phyloP scores from a whole-genome alignment of 1,140 invertebrate species.

The Zaprionus camerounensis region DNA sequence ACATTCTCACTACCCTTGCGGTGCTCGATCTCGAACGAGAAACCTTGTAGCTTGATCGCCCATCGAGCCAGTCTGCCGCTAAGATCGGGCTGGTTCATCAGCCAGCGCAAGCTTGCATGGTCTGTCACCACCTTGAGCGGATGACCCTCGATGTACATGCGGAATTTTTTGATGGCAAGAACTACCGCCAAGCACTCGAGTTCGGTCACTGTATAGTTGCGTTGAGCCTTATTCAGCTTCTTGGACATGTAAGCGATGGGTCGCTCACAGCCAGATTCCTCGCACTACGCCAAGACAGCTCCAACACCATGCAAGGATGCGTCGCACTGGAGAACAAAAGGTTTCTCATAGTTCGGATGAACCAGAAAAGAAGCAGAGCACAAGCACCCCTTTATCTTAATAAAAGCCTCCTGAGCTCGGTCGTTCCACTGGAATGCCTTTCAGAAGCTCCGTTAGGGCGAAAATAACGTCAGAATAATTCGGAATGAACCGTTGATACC shows the following conservation, averaged over 20 bases:
- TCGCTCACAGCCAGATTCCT: background rate
- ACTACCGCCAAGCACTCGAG: background rate
- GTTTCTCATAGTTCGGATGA: background rate
- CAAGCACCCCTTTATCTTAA: background rate
- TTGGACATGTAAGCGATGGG: slow-evolving; percentile 2
- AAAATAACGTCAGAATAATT: background rate
- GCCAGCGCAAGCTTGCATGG: too few relatives aligned
- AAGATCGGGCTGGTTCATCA: too few relatives aligned
- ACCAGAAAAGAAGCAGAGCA: background rate
- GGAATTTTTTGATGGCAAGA: too few relatives aligned
- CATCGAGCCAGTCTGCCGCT: too few relatives aligned
- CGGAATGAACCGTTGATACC: too few relatives aligned
- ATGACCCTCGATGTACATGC: too few relatives aligned
- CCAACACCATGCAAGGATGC: background rate
- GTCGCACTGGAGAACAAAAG: background rate
- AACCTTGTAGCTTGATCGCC: too few relatives aligned
- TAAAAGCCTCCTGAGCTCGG: background rate
- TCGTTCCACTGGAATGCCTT: background rate
- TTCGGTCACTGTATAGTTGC: slow-evolving; percentile 22
- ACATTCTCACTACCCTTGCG: too few relatives aligned
- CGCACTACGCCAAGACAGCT: background rate
- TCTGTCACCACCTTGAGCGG: too few relatives aligned
- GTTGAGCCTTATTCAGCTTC: slow-evolving; percentile 19
- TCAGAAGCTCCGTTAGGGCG: background rate
- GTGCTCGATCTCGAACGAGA: too few relatives aligned